Base-by-base conservation (phyloP, 2,888 invertebrate species). In the Rhamphomyia laevipes region DNA sequence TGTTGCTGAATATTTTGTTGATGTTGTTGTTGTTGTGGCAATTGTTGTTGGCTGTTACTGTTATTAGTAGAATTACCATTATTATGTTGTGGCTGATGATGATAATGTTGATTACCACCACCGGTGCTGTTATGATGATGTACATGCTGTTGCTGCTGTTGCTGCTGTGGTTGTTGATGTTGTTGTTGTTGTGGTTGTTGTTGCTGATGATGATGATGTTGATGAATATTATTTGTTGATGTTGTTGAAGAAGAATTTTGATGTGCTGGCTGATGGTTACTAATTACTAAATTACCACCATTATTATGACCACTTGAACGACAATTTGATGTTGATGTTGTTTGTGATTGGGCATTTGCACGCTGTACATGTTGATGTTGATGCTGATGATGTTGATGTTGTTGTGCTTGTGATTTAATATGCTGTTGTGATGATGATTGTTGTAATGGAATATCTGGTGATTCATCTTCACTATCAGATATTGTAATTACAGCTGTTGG, bases 401-500 rank as follows among this genome's bases (percentile, higher is more conserved):
- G 23, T 17, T 16, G 38, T 12, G n/a, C 51, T 67, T 67, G 40
- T 52, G 50, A 13, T 38, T 23, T 41, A 47, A 27, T 27, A n/a
- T n/a, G n/a, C 4, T 57, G n/a, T 3, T 58, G 61, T 12, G 58
- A 56, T 18, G 59, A 58, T 7, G 56, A 57, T 21, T 54, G 53
- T 42, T 51, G 50, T 31, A 55, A 55, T 23, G 59, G 60, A n/a
- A 59, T 53, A 49, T 70, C 74, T 10, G 74, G 73, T 48, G 77
- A 74, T 62, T 95, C 94, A 64, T 94, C 94, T 65, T 94, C 94
- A 59, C 92, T 93, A 67, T 95, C 95, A 16, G 89, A 90, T 61
- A 93, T 92, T 40, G 94, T 95, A 63, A 96, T 95, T 59, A 95
- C 92, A 49, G 93, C 91, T 42, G 92, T 86, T 4, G 94, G 94